Conservation (phyloP, 2,888 invertebrate genomes). For the Lysandra coridon region DNA sequence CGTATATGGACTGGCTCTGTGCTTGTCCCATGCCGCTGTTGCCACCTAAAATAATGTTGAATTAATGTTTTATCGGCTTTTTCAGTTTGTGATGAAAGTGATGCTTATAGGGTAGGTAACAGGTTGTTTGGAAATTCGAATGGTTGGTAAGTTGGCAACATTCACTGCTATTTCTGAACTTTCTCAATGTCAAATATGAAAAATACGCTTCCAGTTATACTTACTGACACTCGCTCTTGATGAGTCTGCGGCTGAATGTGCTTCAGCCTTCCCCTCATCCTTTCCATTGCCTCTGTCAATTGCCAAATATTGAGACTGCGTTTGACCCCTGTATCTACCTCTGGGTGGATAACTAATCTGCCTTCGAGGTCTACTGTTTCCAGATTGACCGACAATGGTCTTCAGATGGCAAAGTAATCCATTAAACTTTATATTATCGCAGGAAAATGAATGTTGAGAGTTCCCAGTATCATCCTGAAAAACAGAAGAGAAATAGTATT, state of each 20-base stretch:
- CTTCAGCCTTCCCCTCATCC: constrained; percentile 88
- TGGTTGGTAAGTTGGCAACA: neutral
- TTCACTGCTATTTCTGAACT: neutral
- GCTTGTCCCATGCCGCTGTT: constrained; percentile 93
- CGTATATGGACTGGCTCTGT: constrained; percentile 89
- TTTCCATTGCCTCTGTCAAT: constrained; percentile 76
- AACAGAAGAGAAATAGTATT: neutral
- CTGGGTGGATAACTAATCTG: constrained; percentile 51
- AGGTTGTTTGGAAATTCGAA: no score
- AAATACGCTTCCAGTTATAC: constrained; percentile 55
- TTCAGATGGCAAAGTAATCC: neutral
- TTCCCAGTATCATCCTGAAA: constrained; percentile 4
- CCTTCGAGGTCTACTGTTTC: constrained; percentile 51
- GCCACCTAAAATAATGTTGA: constrained; percentile 81
- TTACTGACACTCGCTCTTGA: constrained; percentile 87
- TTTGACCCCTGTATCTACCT: constrained; percentile 85
- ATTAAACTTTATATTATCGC: neutral
- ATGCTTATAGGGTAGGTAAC: neutral
- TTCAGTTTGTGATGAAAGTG: neutral
- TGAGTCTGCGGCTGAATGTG: constrained; percentile 86
- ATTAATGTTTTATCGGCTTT: neutral
- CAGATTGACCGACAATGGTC: constrained; percentile 20
- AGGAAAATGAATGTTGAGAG: neutral
- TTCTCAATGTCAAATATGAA: neutral
- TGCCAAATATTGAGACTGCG: constrained; percentile 91